Evolutionary conservation across 23 tunicate genomes (phyloP).

Genomic region (Styela plicata): DNA sequence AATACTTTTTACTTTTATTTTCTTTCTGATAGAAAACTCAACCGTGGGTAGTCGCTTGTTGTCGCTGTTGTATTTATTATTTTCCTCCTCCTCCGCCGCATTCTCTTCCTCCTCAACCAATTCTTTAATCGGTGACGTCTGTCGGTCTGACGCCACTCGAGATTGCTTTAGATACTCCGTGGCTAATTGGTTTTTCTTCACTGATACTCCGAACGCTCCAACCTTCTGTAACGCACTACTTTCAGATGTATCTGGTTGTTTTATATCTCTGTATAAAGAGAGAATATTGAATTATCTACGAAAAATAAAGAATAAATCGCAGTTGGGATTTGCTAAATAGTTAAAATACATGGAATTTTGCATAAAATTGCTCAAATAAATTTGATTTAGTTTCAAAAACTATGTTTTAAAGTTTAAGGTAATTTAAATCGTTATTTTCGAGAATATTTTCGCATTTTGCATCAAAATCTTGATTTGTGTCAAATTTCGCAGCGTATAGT

Average conservation of each 20-base stretch:
- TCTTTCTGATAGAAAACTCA: constrained; percentile 62
- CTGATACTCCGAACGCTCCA: constrained; percentile 30
- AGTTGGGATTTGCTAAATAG: too few relatives aligned
- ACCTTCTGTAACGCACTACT: constrained; percentile 13
- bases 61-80: constrained; percentile 9
- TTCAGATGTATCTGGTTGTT: not conserved
- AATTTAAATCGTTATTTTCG: too few relatives aligned
- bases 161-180: not conserved
- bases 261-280: constrained; percentile 4
- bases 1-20: constrained; percentile 32
- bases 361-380: too few relatives aligned
- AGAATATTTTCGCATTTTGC: too few relatives aligned
- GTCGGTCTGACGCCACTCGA: not conserved
- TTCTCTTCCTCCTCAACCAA: not conserved
- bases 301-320: too few relatives aligned
- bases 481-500: too few relatives aligned
- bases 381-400: too few relatives aligned
- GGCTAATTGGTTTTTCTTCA: not conserved
- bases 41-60: constrained; percentile 51
- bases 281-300: not conserved
- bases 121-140: not conserved
- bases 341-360: not conserved
- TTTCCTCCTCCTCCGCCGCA: not conserved
- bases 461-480: too few relatives aligned
- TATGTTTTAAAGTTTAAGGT: too few relatives aligned